Base-by-base conservation (phyloP, 2,888 invertebrate species). In the Kryphioiulus occultus region DNA sequence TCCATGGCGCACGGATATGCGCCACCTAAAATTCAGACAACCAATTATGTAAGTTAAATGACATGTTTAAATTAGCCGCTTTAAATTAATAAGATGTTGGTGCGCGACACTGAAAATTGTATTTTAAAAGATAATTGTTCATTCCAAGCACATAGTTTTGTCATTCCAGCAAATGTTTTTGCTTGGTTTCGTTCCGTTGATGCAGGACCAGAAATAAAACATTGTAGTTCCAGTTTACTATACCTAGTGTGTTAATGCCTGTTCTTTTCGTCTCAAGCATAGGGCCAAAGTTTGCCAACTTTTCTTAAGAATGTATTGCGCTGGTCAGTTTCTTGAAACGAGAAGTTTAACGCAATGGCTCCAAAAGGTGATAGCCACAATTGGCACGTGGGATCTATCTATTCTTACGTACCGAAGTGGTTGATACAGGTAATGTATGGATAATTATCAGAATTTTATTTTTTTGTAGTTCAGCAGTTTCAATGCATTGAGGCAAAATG, bases 181-280 rank as follows among this genome's bases (percentile, higher is more conserved):
- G 10, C 12, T 53, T 2, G 0, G 53, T 53, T 53, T 53, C n/a
- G 53, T 53, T 53, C 53, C 53, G n/a, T 53, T 53, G 53, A 53
- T 19, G 53, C 53, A 53, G 53, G 53, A 53, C 19, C 53, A 53
- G 53, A 53, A 53, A 53, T 53, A 53, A 53, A 53, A 53, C 53
- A 53, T 53, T 53, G 53, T 53, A 53, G 53, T 53, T 53, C 53
- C 53, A 53, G 53, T 53, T 53, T 53, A 53, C 53, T 53, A 53
- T 53, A 53, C 53, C n/a, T 10, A 19, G 3, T 53, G 53, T 19
- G 44, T 53, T 53, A 53, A 53, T 53, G 53, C 12, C 19, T 53
- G 1, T 42, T 53, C 4, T 53, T n/a, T 53, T 19, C 12, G 44
- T 44, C 7, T 44, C 15, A 10, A 44, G 9, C 44, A 10, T 44